Conservation (phyloP, 2,888 invertebrate species). For the Brachyopa scutellaris region DNA sequence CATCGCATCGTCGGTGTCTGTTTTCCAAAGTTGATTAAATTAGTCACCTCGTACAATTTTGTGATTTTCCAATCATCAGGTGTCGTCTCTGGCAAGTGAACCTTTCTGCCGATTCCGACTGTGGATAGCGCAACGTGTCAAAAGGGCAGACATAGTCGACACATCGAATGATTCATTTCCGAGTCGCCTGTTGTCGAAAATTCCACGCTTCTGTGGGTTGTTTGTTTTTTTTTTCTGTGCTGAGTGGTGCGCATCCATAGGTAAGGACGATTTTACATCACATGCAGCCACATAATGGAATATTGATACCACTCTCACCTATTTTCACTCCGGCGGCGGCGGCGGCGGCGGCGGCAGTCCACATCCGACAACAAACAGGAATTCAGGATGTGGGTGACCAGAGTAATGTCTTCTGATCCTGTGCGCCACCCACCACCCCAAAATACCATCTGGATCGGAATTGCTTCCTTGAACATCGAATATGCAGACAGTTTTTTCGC, state of each 20-base stretch:
- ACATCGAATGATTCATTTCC: slow-evolving; percentile 58
- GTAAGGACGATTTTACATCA: slow-evolving; percentile 30
- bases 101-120: slow-evolving; percentile 9
- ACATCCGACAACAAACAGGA: slow-evolving; percentile 28
- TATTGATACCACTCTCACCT: slow-evolving; percentile 54
- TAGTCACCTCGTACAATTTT: slow-evolving; percentile 36
- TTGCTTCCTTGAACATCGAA: slow-evolving; percentile 59
- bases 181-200: slow-evolving; percentile 44
- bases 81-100: slow-evolving; percentile 28
- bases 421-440: slow-evolving; percentile 1
- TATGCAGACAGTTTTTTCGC: slow-evolving; percentile 63
- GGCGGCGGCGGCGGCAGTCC: too few species aligned
- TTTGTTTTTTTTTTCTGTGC: slow-evolving; percentile 22
- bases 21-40: slow-evolving; percentile 46
- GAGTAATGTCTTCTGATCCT: slow-evolving; percentile 44
- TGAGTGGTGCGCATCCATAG: slow-evolving; percentile 44
- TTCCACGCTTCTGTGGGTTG: slow-evolving; percentile 46
- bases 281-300: slow-evolving; percentile 63
- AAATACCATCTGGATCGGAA: slow-evolving; percentile 50
- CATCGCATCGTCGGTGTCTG: slow-evolving; percentile 11
- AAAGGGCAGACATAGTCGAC: slow-evolving; percentile 41
- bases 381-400: slow-evolving; percentile 58
- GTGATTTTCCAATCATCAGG: slow-evolving; percentile 61
- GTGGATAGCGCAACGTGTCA: slow-evolving; percentile 36
- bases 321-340: too few species aligned